Percentiles rank a stretch among this genome's conserved stretches.
Conservation (phyloP, 2,888 invertebrate species). For the Chrysomela aeneicollis region DNA sequence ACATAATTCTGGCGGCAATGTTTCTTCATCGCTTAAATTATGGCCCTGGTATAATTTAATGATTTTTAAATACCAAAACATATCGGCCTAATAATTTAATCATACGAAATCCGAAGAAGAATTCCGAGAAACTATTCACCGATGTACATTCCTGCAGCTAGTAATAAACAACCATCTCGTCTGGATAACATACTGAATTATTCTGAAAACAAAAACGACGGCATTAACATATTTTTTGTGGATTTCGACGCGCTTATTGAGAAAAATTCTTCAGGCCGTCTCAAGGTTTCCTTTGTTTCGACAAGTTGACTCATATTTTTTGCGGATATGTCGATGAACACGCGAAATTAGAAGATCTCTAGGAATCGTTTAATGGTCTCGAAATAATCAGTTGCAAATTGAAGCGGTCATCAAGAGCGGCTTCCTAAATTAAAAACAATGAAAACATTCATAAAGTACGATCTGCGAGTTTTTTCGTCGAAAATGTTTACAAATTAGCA, state of each 20-base stretch:
- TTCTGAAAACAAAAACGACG: conserved; percentile 46
- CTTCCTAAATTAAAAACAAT: not conserved
- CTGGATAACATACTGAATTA: conserved; percentile 45
- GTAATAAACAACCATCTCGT: conserved; percentile 36
- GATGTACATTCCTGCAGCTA: conserved; percentile 35
- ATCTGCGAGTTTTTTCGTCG: too few relatives aligned
- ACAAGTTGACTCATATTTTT: conserved; percentile 41
- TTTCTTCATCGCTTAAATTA: not conserved
- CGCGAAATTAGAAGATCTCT: conserved; percentile 45
- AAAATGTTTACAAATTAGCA: too few relatives aligned
- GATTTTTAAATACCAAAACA: conserved; percentile 15
- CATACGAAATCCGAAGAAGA: conserved; percentile 17
- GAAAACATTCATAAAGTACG: too few relatives aligned
- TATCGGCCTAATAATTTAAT: conserved; percentile 23
- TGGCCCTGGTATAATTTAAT: not conserved
- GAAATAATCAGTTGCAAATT: conserved; percentile 38
- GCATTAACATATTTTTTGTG: conserved; percentile 53
- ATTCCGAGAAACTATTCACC: conserved; percentile 32
- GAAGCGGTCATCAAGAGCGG: conserved; percentile 13
- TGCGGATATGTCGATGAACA: conserved; percentile 47
- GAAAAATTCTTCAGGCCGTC: conserved; percentile 47
- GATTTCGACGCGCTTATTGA: conserved; percentile 47
- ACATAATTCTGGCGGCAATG: not conserved
- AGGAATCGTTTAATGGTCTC: conserved; percentile 46
- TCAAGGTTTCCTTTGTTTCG: conserved; percentile 51